Evolutionary conservation across 1,140 invertebrate genomes (phyloP).

Genomic region (Latrodectus geometricus): DNA sequence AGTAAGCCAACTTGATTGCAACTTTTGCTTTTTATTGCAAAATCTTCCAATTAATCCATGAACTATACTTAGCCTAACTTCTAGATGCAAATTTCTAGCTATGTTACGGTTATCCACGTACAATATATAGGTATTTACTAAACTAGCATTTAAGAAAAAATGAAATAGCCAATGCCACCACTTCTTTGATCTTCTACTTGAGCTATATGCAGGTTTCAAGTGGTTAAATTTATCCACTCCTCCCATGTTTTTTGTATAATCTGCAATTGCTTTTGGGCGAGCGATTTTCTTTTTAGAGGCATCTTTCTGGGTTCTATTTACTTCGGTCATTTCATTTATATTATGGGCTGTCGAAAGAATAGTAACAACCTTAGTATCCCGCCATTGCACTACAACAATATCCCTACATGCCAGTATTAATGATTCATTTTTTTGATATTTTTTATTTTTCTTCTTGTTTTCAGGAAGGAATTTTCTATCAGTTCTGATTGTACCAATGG

Average conservation of each 20-base stretch:
- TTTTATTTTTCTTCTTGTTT: conserved; percentile 19
- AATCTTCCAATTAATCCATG: conserved; percentile 27
- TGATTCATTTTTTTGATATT: conserved; percentile 19
- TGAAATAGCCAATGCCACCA: conserved; percentile 32
- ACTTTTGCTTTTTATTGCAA: conserved; percentile 39
- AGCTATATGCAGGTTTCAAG: conserved; percentile 18
- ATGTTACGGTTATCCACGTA: conserved; percentile 2
- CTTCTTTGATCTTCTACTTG: conserved; percentile 32
- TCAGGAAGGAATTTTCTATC: conserved; percentile 13
- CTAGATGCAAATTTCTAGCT: conserved; percentile 42
- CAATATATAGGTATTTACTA: conserved; percentile 25
- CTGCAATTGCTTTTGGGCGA: conserved; percentile 30
- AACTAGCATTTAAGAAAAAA: conserved; percentile 19
- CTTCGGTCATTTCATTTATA: conserved; percentile 39
- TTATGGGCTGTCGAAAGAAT: conserved; percentile 35
- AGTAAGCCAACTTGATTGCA: conserved; percentile 44
- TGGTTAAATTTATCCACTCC: conserved; percentile 34
- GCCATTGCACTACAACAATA: conserved; percentile 15
- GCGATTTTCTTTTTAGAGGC: conserved; percentile 37
- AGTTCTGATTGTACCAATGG: conserved; percentile 1
- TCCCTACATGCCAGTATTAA: conserved; percentile 3
- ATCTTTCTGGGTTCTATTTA: conserved; percentile 25
- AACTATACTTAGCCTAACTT: conserved; percentile 30
- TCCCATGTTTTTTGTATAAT: conserved; percentile 27
- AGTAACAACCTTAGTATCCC: conserved; percentile 12